phyloP scores from a whole-genome alignment of 2,113 vertebrate species.

The Stigmatopora nigra region DNA sequence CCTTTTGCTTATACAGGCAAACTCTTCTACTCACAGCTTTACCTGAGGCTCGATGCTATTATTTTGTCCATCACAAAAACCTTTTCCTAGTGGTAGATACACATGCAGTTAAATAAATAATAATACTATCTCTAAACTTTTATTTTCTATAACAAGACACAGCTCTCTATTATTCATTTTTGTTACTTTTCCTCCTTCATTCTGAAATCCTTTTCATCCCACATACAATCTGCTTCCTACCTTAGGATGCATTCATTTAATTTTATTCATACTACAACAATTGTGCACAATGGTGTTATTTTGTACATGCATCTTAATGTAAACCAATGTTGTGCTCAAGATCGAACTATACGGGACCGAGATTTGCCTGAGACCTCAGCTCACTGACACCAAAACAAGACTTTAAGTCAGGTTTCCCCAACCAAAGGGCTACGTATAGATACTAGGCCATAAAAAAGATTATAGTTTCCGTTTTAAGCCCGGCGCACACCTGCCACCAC shows the following conservation, averaged over 20 bases:
- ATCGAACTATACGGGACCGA: no score
- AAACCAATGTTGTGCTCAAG: no score
- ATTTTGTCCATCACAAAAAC: constrained; percentile 46
- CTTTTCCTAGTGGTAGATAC: constrained; percentile 56
- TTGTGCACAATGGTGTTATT: background rate
- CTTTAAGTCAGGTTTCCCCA: no score
- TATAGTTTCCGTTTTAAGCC: no score
- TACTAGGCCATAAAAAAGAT: no score
- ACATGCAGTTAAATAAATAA: constrained; percentile 68
- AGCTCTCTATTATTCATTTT: background rate
- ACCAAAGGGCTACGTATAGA: no score
- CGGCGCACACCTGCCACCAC: no score
- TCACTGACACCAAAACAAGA: no score
- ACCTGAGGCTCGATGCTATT: constrained; percentile 77
- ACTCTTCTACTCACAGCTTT: constrained; percentile 64
- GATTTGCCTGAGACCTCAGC: no score
- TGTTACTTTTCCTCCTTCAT: background rate
- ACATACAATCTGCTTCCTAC: background rate
- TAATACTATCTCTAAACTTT: constrained; percentile 26
- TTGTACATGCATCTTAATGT: background rate
- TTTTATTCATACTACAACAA: background rate
- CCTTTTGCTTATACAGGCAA: constrained; percentile 41
- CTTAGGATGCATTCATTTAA: background rate
- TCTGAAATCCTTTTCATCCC: background rate
- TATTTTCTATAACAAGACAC: no score